Conservation (phyloP, 1,140 invertebrate genomes). For the Arctopsyche grandis region DNA sequence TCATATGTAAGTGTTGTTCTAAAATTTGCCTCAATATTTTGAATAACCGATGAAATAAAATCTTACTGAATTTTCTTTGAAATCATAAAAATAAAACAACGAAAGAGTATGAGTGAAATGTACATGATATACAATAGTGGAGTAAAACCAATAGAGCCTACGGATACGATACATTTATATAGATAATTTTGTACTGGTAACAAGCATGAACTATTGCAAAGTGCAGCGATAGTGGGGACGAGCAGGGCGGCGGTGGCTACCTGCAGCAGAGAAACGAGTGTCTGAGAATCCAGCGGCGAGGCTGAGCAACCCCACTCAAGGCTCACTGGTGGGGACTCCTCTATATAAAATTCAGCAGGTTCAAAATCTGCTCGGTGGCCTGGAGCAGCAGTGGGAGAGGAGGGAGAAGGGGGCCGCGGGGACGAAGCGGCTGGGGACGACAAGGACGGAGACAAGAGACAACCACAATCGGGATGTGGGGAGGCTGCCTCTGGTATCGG, state of each 20-base stretch:
- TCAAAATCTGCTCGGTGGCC: constrained; percentile 72
- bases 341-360: constrained; percentile 86
- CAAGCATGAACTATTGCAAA: constrained; percentile 12
- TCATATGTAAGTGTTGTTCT: no score
- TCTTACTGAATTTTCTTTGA: no score
- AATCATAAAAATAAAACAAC: no score
- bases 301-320: constrained; percentile 69
- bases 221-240: constrained; percentile 44
- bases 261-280: constrained; percentile 71
- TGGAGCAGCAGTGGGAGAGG: constrained; percentile 56
- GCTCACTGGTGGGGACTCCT: constrained; percentile 81
- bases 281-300: constrained; percentile 62
- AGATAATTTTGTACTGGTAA: background rate
- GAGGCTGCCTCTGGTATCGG: constrained; percentile 49
- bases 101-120: no score
- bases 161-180: no score
- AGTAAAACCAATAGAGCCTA: no score
- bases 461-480: constrained; percentile 40
- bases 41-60: no score
- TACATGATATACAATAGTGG: no score
- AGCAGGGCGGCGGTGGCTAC: constrained; percentile 60
- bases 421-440: constrained; percentile 57
- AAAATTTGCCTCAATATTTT: no score
- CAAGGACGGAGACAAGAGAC: constrained; percentile 53
- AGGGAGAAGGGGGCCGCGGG: constrained; percentile 56